Conservation (phyloP, 2,888 invertebrate species). For the Cantharis rustica region DNA sequence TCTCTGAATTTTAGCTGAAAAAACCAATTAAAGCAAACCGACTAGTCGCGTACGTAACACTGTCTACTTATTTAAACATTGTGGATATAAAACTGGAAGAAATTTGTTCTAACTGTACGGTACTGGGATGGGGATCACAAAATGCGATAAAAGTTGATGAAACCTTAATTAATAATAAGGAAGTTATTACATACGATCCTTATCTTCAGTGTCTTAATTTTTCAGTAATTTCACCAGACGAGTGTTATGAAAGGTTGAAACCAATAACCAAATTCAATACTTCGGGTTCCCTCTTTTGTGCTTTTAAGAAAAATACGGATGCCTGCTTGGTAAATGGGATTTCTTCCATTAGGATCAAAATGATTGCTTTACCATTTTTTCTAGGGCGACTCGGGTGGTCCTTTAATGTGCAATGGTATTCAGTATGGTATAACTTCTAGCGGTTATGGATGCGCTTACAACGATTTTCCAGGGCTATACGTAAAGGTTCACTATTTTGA, state of each 20-base stretch:
- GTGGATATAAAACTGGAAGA: neutral
- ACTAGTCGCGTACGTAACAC: neutral
- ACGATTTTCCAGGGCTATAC: neutral
- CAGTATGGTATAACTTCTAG: constrained; percentile 6
- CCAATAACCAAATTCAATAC: neutral
- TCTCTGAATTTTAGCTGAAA: neutral
- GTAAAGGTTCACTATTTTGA: neutral
- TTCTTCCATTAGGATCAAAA: neutral
- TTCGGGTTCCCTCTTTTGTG: neutral
- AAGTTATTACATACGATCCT: neutral
- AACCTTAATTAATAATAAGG: too few relatives aligned
- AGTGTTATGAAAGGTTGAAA: neutral
- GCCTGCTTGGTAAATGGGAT: neutral
- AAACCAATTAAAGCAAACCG: neutral
- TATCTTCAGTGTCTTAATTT: neutral
- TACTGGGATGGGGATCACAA: neutral
- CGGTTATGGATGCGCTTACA: neutral
- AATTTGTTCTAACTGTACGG: neutral
- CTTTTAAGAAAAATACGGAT: neutral
- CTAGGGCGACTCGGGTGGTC: constrained; percentile 16
- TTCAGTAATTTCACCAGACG: neutral
- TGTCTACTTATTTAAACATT: neutral
- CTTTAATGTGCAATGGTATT: constrained; percentile 7
- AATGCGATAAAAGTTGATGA: too few relatives aligned
- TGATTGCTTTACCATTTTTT: neutral